Conservation (phyloP, 2,113 vertebrate species). For the Lates calcarifer region DNA sequence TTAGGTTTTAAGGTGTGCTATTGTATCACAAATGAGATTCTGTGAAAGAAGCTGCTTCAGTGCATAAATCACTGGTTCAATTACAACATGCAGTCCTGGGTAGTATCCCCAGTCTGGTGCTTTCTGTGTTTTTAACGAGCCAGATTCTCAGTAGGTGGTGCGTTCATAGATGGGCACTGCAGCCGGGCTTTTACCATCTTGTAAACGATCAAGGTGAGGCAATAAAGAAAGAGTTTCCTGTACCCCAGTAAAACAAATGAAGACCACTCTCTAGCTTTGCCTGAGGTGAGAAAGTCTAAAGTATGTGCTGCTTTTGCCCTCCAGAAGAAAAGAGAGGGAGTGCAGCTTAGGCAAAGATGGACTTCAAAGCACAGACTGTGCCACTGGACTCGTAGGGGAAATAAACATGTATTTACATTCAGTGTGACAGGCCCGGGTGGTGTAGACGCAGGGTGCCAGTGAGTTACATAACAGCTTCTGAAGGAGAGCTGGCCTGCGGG, state of each 20-base stretch:
- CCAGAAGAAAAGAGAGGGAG: conserved; percentile 16
- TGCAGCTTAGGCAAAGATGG: conserved; percentile 11
- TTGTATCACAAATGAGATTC: conserved; percentile 34
- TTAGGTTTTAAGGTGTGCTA: conserved; percentile 21
- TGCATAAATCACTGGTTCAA: conserved; percentile 57
- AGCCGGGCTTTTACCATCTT: conserved; percentile 73
- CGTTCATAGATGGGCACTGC: conserved; percentile 69
- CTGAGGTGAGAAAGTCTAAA: conserved; percentile 44
- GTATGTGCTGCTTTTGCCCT: conserved; percentile 51
- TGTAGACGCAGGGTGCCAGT: conserved; percentile 37
- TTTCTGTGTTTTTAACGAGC: conserved; percentile 72
- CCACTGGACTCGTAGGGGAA: conserved; percentile 27
- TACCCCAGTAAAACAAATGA: conserved; percentile 79
- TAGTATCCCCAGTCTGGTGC: conserved; percentile 39
- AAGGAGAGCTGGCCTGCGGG: conserved; percentile 52
- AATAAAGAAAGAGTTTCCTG: conserved; percentile 84
- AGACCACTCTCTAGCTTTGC: conserved; percentile 53
- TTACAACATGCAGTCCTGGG: conserved; percentile 39
- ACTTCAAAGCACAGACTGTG: conserved; percentile 68
- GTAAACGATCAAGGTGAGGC: conserved; percentile 81
- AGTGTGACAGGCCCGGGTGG: conserved; percentile 38
- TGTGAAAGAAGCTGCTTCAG: neutral
- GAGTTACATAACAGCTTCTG: conserved; percentile 62
- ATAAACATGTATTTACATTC: conserved; percentile 62
- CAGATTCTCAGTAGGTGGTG: conserved; percentile 71